A percentile compares a stretch with the other conserved stretches of the same genome.
Evolutionary conservation across 2,797 vertebrate species (phyloP).

Genomic region (Smutsia temminckii): DNA sequence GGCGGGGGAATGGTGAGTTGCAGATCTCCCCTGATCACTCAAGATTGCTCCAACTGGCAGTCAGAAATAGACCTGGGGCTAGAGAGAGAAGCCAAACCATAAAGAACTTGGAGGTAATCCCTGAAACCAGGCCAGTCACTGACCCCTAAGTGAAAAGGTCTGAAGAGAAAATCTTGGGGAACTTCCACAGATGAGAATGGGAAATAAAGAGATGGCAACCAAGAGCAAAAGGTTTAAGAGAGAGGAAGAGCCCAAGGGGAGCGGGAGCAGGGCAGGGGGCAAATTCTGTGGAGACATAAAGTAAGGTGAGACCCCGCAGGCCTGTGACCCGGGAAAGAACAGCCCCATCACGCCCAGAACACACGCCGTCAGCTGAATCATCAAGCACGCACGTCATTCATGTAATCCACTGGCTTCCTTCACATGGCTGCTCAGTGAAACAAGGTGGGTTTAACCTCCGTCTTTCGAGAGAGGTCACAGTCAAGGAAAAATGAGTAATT

Average conservation of each 20-base stretch:
- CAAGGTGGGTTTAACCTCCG: background rate
- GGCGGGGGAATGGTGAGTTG: background rate
- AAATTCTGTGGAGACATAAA: background rate
- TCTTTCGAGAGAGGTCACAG: background rate
- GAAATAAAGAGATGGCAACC: background rate
- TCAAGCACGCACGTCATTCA: accelerated
- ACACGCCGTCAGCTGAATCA: accelerated
- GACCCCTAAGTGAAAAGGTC: background rate
- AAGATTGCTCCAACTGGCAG: background rate
- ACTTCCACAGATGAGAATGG: background rate
- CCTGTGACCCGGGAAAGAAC: accelerated
- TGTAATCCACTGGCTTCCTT: accelerated
- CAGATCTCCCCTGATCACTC: background rate
- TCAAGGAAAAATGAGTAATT: background rate
- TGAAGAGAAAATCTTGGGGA: background rate
- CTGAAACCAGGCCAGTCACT: background rate
- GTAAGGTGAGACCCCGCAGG: background rate
- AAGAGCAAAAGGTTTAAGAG: background rate
- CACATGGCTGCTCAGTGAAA: background rate
- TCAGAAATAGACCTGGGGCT: background rate
- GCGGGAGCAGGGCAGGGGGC: background rate
- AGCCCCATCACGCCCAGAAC: background rate
- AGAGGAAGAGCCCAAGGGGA: background rate
- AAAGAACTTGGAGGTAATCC: background rate
- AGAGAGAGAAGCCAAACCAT: background rate